Conservation (phyloP, 2,113 vertebrate genomes). For the cattle (Bos taurus) region DNA sequence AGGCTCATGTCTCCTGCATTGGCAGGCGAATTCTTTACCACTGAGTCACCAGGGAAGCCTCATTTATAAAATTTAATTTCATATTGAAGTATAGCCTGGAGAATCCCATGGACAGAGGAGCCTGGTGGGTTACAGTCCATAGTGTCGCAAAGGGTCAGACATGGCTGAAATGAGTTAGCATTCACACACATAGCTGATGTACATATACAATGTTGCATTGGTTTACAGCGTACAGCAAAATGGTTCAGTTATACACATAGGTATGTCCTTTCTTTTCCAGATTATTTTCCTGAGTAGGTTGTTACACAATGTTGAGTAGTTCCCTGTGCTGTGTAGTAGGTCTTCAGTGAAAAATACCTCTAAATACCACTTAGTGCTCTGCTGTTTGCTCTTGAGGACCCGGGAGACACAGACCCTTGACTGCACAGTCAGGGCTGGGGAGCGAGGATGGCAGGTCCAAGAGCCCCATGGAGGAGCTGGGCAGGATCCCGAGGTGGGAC, state of each 20-base stretch:
- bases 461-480: not conserved
- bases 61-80: not conserved
- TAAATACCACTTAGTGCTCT: not conserved
- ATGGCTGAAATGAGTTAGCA: not conserved
- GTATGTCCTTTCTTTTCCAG: not conserved
- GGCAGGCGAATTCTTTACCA: not conserved
- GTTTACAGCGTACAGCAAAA: not conserved
- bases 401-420: not conserved
- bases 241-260: not conserved
- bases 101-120: not conserved
- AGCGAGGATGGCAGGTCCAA: not conserved
- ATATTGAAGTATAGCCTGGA: not conserved
- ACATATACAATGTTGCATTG: not conserved
- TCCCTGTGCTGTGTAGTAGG: not conserved
- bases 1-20: not conserved
- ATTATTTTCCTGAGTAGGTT: not conserved
- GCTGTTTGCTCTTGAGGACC: too few species aligned
- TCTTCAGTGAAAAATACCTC: not conserved
- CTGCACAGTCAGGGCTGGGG: too few species aligned
- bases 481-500: rapidly evolving
- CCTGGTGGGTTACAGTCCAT: not conserved
- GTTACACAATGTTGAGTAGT: not conserved
- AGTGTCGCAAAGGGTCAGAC: not conserved
- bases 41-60: not conserved
- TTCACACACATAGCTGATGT: not conserved